Conservation (phyloP, 2,113 vertebrate species). For the Gymnarchus niloticus region DNA sequence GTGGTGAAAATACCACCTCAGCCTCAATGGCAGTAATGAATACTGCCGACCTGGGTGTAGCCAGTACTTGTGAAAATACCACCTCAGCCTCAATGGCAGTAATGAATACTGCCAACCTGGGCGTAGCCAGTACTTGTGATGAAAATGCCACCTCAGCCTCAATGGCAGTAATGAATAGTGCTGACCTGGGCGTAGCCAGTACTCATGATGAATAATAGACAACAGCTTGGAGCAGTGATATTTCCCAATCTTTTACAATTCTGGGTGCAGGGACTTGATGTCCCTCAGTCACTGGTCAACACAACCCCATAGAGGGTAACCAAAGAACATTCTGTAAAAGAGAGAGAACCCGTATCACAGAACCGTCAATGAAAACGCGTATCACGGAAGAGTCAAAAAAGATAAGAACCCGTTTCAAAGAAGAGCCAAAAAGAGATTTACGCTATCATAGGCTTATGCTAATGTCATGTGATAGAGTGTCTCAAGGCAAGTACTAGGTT, state of each 20-base stretch:
- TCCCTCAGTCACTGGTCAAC: conserved; percentile 26
- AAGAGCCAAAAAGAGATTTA: no score
- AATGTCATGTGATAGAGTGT: no score
- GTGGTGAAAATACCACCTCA: no score
- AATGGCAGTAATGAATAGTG: conserved; percentile 55
- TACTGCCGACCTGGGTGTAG: no score
- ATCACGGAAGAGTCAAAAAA: no score
- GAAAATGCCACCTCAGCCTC: neutral
- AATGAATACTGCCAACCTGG: conserved; percentile 62
- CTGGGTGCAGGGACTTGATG: conserved; percentile 44
- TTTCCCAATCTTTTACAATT: conserved; percentile 58
- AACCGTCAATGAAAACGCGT: neutral
- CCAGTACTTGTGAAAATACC: no score
- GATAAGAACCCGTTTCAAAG: no score
- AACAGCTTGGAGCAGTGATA: conserved; percentile 38
- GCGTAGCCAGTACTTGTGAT: conserved; percentile 48
- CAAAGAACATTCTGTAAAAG: neutral
- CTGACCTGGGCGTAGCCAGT: conserved; percentile 58
- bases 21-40: no score
- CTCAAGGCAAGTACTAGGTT: neutral
- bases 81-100: conserved; percentile 42
- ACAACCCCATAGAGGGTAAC: neutral
- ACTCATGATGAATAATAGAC: conserved; percentile 67
- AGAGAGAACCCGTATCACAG: neutral
- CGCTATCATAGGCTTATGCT: no score